These are phyloP conservation scores for Perognathus longimembris DNA, from an alignment of 2,113 vertebrate genomes.

Conservation along the genomic window DNA sequence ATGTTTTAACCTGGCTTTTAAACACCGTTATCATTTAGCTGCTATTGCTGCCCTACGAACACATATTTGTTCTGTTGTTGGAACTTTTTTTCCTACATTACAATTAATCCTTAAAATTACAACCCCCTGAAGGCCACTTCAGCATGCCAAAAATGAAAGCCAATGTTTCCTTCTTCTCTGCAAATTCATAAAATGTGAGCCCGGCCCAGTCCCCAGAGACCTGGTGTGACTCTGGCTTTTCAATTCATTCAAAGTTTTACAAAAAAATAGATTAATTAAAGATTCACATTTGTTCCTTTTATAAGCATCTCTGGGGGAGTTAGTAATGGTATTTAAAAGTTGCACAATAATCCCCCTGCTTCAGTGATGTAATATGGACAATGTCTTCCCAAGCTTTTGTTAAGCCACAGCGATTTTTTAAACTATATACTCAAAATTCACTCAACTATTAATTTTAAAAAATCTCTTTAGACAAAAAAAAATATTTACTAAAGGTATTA, in stretches of 20 bases:
- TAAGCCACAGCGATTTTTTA: neutral
- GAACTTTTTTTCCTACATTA: neutral
- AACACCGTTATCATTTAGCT: neutral
- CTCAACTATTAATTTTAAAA: neutral
- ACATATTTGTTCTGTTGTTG: slow-evolving; percentile 1
- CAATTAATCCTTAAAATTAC: slow-evolving; percentile 52
- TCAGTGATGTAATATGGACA: neutral
- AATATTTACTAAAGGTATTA: neutral
- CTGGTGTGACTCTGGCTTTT: neutral
- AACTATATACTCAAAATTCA: neutral
- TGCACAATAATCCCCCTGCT: neutral
- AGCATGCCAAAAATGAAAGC: slow-evolving; percentile 20
- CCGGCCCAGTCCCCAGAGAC: slow-evolving; percentile 64
- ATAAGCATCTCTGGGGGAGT: slow-evolving; percentile 49
- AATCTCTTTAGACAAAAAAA: neutral
- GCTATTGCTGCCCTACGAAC: neutral
- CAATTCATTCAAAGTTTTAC: neutral
- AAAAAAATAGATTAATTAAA: neutral
- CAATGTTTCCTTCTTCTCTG: neutral
- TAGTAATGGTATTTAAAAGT: neutral
- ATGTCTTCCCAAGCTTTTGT: neutral
- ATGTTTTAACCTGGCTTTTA: neutral
- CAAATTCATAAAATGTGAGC: slow-evolving; percentile 37
- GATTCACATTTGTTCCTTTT: slow-evolving; percentile 43
- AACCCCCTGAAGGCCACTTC: neutral